Evolutionary conservation across 2,113 vertebrate species (phyloP).

Genomic region (Leucosticte australis): DNA sequence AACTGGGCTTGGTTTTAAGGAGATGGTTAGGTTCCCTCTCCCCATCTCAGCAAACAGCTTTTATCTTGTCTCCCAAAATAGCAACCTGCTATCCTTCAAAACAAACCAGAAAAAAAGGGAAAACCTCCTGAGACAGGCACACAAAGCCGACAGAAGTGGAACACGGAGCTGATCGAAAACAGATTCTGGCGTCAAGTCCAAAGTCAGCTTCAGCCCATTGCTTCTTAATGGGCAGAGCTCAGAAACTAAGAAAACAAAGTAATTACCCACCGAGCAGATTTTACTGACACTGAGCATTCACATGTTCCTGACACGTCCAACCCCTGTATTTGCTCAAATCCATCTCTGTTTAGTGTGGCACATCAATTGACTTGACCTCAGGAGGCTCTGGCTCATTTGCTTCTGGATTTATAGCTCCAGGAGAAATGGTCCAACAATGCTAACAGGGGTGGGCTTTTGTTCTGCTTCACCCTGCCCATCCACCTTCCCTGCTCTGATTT

Average conservation of each 20-base stretch:
- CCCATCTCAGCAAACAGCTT: constrained; percentile 14
- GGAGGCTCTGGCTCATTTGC: neutral
- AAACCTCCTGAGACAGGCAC: constrained; percentile 37
- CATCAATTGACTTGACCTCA: neutral
- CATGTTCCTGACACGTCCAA: neutral
- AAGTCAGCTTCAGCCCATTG: neutral
- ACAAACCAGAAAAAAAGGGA: neutral
- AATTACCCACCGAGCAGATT: neutral
- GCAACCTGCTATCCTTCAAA: constrained; percentile 47
- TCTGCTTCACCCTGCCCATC: neutral
- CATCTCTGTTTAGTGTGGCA: neutral
- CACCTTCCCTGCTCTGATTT: neutral
- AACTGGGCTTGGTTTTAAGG: neutral
- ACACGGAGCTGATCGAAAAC: constrained; percentile 47
- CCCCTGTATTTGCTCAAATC: neutral
- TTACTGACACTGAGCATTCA: neutral
- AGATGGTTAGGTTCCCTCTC: neutral
- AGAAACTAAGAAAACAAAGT: constrained; percentile 10
- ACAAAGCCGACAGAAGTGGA: constrained; percentile 24
- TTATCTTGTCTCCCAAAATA: constrained; percentile 52
- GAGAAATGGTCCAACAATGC: neutral
- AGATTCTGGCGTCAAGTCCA: constrained; percentile 22
- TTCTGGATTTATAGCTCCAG: neutral
- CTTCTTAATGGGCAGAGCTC: neutral
- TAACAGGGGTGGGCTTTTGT: neutral